Base-by-base conservation (phyloP, 2,113 vertebrate species). In the Saguinus midas region DNA sequence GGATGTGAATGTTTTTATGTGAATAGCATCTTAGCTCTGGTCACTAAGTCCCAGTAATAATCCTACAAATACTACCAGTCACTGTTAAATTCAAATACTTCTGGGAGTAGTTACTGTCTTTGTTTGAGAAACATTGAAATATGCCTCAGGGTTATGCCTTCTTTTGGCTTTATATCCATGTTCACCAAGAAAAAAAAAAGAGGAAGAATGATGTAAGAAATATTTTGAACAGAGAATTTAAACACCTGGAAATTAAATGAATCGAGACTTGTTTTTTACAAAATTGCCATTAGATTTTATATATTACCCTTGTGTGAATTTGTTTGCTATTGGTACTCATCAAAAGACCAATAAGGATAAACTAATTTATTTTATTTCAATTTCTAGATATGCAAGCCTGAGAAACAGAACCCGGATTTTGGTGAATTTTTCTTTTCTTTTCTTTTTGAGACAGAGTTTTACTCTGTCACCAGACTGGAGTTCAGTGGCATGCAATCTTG, bases 221-320 rank as follows among this genome's bases (percentile, higher is more conserved):
- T 79, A 8, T 27, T 21, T 10, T 82, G 37, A 73, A 29, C 37
- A 84, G 32, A 93, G 17, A 91, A 66, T 12, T 64, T 91, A 48
- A 64, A 66, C 25, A 83, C 52, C 27, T 93, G 32, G 37, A 91
- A 95, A 93, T 91, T 88, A 84, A 50, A 80, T 80, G 37, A 79
- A 32, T 85, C n/a, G 25, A 66, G 2, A 64, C 29, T 78, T 93
- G 82, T 66, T 73, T 12, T 58, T 76, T 81, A 55, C 5, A 55
- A 89, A 95, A 89, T 92, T 55, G 32, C 12, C 43, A 76, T 82
- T 21, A 72, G 7, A 17, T 91, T 91, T 95, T 37, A 45, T 27
- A 5, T 14, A 66, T 72, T 66, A 88, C 45, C 5, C n/a, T 79
- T 55, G 6, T 73, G 7, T 92, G 66, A 86, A 76, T 78, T 91